phyloP scores from a whole-genome alignment of 2,888 invertebrate genomes.

The Pammene fasciana region DNA sequence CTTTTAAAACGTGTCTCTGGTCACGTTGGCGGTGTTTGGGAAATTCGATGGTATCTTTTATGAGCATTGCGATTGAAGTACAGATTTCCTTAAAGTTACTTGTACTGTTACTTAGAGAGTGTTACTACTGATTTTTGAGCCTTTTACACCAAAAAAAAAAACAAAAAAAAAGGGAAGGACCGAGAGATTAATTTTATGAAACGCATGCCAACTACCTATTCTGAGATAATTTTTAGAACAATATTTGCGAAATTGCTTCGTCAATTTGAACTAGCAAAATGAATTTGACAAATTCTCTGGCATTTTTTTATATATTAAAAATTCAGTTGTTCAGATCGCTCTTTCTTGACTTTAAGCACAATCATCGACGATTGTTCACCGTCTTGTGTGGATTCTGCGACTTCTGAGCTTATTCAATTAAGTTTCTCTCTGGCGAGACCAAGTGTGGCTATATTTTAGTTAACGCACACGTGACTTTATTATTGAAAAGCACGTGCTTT shows the following conservation, averaged over 20 bases:
- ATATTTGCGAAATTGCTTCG: no score
- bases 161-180: no score
- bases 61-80: neutral
- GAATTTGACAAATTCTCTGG: no score
- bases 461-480: slow-evolving; percentile 49
- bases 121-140: neutral
- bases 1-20: slow-evolving; percentile 10
- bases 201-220: no score
- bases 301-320: no score
- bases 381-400: neutral
- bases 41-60: slow-evolving; percentile 15
- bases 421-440: slow-evolving; percentile 5
- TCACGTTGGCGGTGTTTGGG: slow-evolving; percentile 34
- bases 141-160: neutral
- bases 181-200: neutral
- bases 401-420: neutral
- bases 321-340: no score
- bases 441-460: slow-evolving; percentile 12
- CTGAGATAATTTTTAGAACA: no score
- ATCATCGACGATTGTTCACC: no score
- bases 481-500: slow-evolving; percentile 52
- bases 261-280: no score
- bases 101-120: neutral
- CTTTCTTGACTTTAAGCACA: no score
- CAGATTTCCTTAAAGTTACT: slow-evolving; percentile 6